Base-by-base conservation (phyloP, 2,888 invertebrate species). In the Luffia ferchaultella region DNA sequence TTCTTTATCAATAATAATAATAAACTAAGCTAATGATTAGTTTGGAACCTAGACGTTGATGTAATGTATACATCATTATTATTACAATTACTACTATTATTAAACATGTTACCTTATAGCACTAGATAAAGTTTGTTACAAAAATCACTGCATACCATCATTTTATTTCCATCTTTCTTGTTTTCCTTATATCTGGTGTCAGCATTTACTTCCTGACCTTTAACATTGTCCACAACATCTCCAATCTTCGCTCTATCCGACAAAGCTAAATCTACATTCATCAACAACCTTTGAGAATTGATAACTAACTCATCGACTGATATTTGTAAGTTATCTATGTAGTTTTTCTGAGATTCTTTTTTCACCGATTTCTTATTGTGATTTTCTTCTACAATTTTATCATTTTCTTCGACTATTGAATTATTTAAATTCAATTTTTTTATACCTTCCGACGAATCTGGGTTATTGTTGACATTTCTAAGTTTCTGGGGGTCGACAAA, bases 261-360 rank as follows among this genome's bases (percentile, higher is more conserved):
- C 60, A 85, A 56, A 20, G 63, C 82, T 50, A 68, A 74, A 54
- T 83, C 79, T 1, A 85, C 83, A 54, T 78, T 75, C 55, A 62
- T 53, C 58, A 85, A 56, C 54, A 85, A 52, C 54, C 67, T 76
- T 59, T 85, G 78, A 0, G 83, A 83, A 53, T 82, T 84, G 44
- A 65, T 60, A 55, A 85, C 79, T 20, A 85, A 55, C 42, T 79
- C 76, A 5, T 69, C 72, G 0, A 78, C 73, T 1, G 74, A 69
- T 9, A 67, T 19, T 20, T 70, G 67, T 2, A 52, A 51, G 47
- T 62, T 50, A 52, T 55, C n/a, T 57, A 49, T 18, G 52, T 57
- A 16, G 59, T 30, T 12, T 30, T 7, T 7, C 3, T 30, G 3
- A 30, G 3, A 12, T 7, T 3, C 3, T 30, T 20, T 16, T 2